Conservation (phyloP, 2,113 vertebrate species). For the Neolamprologus brichardi region DNA sequence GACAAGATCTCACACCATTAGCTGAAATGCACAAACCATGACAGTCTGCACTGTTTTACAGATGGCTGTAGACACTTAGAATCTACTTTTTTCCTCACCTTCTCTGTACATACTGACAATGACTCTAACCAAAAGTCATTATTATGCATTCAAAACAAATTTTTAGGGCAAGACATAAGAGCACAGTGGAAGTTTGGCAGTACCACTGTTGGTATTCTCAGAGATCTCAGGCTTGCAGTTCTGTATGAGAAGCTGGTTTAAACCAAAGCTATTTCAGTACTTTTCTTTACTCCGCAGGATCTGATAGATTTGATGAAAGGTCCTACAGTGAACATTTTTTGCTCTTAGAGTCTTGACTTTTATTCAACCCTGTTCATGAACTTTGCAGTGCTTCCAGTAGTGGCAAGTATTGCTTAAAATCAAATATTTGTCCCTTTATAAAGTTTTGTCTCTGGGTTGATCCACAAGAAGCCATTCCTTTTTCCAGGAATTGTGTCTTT, state of each 20-base stretch:
- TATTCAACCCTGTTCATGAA: neutral
- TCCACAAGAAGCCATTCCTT: neutral
- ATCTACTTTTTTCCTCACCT: neutral
- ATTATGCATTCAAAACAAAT: neutral
- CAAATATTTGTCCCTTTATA: neutral
- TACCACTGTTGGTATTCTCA: constrained; percentile 6
- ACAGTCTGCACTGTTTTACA: neutral
- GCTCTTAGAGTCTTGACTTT: neutral
- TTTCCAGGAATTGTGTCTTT: neutral
- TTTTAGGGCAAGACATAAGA: neutral
- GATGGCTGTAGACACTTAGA: neutral
- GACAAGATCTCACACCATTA: neutral
- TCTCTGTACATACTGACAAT: neutral
- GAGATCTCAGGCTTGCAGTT: neutral
- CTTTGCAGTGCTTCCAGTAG: neutral
- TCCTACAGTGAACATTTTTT: neutral
- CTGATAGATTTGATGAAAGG: neutral
- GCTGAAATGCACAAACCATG: neutral
- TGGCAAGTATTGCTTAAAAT: neutral
- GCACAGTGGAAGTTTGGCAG: neutral
- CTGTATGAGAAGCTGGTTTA: neutral
- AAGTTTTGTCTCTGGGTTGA: neutral
- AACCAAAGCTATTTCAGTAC: neutral
- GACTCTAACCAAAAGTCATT: neutral
- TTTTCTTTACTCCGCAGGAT: neutral